Evolutionary conservation across 1,140 invertebrate genomes (phyloP), one percentile per base, ranked within the genome.

Genomic region (Bombus picipes): DNA sequence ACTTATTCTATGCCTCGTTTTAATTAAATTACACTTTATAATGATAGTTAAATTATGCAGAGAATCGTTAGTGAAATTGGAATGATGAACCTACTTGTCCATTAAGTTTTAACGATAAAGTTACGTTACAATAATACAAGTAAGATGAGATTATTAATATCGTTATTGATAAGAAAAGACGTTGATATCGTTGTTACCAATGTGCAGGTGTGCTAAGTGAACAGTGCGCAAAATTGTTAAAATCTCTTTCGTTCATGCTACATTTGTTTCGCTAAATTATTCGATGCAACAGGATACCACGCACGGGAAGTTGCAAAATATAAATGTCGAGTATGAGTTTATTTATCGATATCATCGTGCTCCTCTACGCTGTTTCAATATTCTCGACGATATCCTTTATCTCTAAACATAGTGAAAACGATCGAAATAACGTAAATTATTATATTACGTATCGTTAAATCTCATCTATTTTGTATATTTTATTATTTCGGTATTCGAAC

Each of bases 141-240:
- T 32, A 15, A 28, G 47, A 57, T 22, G 34, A n/a, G 10, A 59
- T 76, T 18, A 81, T 32, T 68, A 28, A 79, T 79, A 79, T 79
- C 65, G 8, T 57, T 81, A 70, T 57, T 12, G 34, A 47, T 79
- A 68, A 71, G 34, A 71, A 39, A 8, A 22, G 2, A 3, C 32
- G 25, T 81, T 32, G 15, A 71, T 71, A 81, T 28, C 28, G 47
- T 82, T 62, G 70, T 82, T 82, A 82, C 47, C 47, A 70, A 72
- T 81, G 68, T 73, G 72, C 79, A 81, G 78, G 79, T 72, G 68
- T 43, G 68, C 72, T 72, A 62, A 72, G n/a, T 81, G 79, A 57
- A 41, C 18, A 37, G 6, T 25, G 32, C 37, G 28, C 25, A 65
- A 62, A 62, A 74, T 82, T 43, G 25, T 18, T 34, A 3, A 37